These are phyloP conservation scores for Xiphophorus birchmanni DNA, from an alignment of 2,797 vertebrate species.

Conservation along the genomic window DNA sequence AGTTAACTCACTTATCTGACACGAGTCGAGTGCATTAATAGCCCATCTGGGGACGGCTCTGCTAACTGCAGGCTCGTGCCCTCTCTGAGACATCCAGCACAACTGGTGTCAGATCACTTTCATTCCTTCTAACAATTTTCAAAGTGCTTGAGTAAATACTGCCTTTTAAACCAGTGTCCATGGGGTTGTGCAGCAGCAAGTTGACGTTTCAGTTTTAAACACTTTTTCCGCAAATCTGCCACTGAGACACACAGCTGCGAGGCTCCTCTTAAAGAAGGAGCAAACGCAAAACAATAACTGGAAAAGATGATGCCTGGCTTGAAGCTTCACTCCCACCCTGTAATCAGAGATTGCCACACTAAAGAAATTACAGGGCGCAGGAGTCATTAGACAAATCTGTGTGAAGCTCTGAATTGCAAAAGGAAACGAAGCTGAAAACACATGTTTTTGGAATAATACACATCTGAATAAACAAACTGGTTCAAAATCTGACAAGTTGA, in stretches of 20 bases:
- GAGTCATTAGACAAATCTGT: slow-evolving; percentile 69
- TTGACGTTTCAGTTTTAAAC: slow-evolving; percentile 61
- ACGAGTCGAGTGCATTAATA: slow-evolving; percentile 29
- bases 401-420: slow-evolving; percentile 44
- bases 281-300: slow-evolving; percentile 73
- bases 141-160: slow-evolving; percentile 40
- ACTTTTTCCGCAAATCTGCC: slow-evolving; percentile 38
- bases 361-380: slow-evolving; percentile 81
- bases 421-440: slow-evolving; percentile 75
- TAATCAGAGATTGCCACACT: slow-evolving; percentile 79
- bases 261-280: slow-evolving; percentile 54
- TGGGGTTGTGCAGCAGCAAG: slow-evolving; percentile 20
- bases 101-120: slow-evolving; percentile 8
- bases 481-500: slow-evolving; percentile 73
- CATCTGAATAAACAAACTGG: slow-evolving; percentile 71
- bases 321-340: slow-evolving; percentile 70
- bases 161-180: slow-evolving; percentile 42
- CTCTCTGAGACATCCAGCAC: slow-evolving; percentile 10
- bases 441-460: slow-evolving; percentile 68
- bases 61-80: slow-evolving; percentile 20
- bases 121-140: slow-evolving; percentile 37
- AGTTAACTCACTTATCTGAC: slow-evolving; percentile 41
- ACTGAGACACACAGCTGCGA: slow-evolving; percentile 70
- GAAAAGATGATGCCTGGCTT: slow-evolving; percentile 71
- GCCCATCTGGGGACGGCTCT: slow-evolving; percentile 33